Base-by-base conservation (phyloP, 1,140 invertebrate genomes). In the Drosophila repleta region DNA sequence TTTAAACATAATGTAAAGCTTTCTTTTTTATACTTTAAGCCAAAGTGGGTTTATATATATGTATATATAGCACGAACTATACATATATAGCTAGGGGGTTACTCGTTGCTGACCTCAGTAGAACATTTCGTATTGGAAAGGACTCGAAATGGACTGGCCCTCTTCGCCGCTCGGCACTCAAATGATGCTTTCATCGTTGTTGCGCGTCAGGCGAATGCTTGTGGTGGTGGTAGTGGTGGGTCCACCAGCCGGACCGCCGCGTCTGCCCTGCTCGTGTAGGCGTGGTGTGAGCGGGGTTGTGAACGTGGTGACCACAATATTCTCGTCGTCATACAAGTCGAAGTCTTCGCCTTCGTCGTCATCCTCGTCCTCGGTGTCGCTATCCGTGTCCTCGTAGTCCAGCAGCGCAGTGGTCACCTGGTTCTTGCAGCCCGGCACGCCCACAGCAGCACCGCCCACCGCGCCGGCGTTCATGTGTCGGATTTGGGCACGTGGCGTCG, bases 161-260 rank as follows among this genome's bases (percentile, higher is more conserved):
- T 65, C 35, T 58, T 52, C 53, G 17, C 51, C 53, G 56, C 57
- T 67, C 45, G 76, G 67, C 46, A 68, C 81, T 91, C 90, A 91
- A 79, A 91, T 91, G 70, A 91, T 91, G 79, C 90, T 91, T 45
- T 91, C 90, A 55, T 91, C 90, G 65, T 89, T 91, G 49, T 91
- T 91, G n/a, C 90, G 87, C 32, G 80, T 89, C 21, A 91, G 65
- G 5, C 90, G 80, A 66, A 91, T 91, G 37, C 80, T 89, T 4
- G 90, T 91, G 8, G 85, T 90, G 5, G 85, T 90, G n/a, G 80
- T 76, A 11, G 78, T 90, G 5, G 79, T 85, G 21, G 80, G 75
- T 15, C 21, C 5, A 37, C 74, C 49, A 8, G 41, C 64, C 51
- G 70, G 63, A 1, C 83, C 46, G 17, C 79, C 83, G 15, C 61